phyloP scores from a whole-genome alignment of 2,113 vertebrate genomes.

The cattle (Bos taurus) region ARS-UCD2.0 NC_037334.1:63629001-63629500 shows the following conservation, averaged over 20 bases:
- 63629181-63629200: neutral
- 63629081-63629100: neutral
- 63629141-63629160: neutral
- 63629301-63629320: neutral
- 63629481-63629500: neutral
- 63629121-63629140: neutral
- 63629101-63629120: neutral
- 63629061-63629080: neutral
- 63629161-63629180: neutral
- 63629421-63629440: neutral
- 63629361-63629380: neutral
- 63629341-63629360: no score
- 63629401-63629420: neutral
- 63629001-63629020: neutral
- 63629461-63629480: neutral
- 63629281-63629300: neutral
- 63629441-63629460: neutral
- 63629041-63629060: neutral
- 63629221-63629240: neutral
- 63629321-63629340: neutral
- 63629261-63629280: neutral
- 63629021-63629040: neutral
- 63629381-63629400: neutral
- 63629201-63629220: neutral
- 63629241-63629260: neutral